phyloP scores from a whole-genome alignment of 2,888 invertebrate species.

The Thalpophila matura region DNA sequence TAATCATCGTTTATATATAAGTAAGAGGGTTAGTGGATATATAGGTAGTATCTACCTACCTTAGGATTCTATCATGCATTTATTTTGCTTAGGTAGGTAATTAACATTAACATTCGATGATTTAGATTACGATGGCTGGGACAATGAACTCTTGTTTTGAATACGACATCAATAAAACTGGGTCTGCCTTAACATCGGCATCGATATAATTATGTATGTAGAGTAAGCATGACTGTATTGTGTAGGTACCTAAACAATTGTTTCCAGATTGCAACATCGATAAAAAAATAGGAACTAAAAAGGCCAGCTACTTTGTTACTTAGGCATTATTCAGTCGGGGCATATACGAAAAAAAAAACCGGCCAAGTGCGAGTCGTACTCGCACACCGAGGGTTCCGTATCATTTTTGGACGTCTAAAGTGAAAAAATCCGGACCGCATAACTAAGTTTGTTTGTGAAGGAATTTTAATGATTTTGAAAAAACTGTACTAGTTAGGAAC shows the following conservation, averaged over 20 bases:
- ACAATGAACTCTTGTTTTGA: constrained; percentile 56
- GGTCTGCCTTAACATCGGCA: constrained; percentile 25
- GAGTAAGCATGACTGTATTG: constrained; percentile 14
- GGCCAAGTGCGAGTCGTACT: too few relatives aligned
- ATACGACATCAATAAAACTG: constrained; percentile 44
- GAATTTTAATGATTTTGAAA: too few relatives aligned
- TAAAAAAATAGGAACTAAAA: constrained; percentile 29
- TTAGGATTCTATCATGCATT: constrained; percentile 7
- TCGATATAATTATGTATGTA: constrained; percentile 21
- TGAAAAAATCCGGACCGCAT: too few relatives aligned
- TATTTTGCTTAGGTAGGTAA: constrained; percentile 26
- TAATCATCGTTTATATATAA: too few relatives aligned
- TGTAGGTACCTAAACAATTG: constrained; percentile 33
- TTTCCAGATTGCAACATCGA: constrained; percentile 39
- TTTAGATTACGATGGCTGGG: constrained; percentile 37
- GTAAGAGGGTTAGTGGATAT: too few relatives aligned
- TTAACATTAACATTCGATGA: constrained; percentile 23
- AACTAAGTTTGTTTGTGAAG: too few relatives aligned
- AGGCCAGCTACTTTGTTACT: constrained; percentile 14
- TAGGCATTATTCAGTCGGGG: too few relatives aligned
- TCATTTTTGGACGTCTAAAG: too few relatives aligned
- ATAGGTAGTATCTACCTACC: background rate
- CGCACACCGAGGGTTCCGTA: too few relatives aligned
- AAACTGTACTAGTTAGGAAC: too few relatives aligned
- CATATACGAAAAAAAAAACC: too few relatives aligned